These are phyloP conservation scores for Monomorium pharaonis DNA, from an alignment of 1,140 invertebrate species.

Conservation along the genomic window DNA sequence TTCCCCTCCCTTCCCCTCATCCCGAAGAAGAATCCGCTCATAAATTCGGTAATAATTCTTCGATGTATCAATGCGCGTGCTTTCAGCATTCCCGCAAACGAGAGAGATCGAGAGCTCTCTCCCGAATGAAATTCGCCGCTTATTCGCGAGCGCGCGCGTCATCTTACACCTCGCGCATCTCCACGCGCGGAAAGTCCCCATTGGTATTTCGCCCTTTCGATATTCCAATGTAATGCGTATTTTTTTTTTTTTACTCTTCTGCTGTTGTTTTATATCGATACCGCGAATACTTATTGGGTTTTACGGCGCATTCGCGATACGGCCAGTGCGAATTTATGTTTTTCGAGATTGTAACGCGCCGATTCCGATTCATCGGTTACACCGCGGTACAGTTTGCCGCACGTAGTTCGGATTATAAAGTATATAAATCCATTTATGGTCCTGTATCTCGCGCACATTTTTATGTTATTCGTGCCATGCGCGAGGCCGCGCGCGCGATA, in stretches of 20 bases:
- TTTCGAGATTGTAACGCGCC: slow-evolving; percentile 16
- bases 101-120: slow-evolving; percentile 3
- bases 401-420: slow-evolving; percentile 30
- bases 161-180: slow-evolving; percentile 7
- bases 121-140: slow-evolving; percentile 43
- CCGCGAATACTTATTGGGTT: slow-evolving; percentile 7
- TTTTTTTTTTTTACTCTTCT: neutral
- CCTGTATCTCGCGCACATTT: slow-evolving; percentile 45
- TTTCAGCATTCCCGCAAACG: slow-evolving; percentile 26
- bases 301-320: neutral
- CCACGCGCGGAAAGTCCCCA: neutral
- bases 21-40: slow-evolving; percentile 13
- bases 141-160: slow-evolving; percentile 26
- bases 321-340: slow-evolving; percentile 18
- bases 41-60: slow-evolving; percentile 57
- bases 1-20: too few species aligned
- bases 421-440: slow-evolving; percentile 38
- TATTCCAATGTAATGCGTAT: neutral
- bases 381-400: neutral
- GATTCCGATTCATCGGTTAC: slow-evolving; percentile 24
- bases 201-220: slow-evolving; percentile 1
- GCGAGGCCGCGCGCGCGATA: slow-evolving; percentile 32
- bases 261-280: neutral
- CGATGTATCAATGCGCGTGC: slow-evolving; percentile 37
- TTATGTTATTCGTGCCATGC: slow-evolving; percentile 4